Base-by-base conservation (phyloP, 2,113 vertebrate genomes). In the Siphamia tubifer region DNA sequence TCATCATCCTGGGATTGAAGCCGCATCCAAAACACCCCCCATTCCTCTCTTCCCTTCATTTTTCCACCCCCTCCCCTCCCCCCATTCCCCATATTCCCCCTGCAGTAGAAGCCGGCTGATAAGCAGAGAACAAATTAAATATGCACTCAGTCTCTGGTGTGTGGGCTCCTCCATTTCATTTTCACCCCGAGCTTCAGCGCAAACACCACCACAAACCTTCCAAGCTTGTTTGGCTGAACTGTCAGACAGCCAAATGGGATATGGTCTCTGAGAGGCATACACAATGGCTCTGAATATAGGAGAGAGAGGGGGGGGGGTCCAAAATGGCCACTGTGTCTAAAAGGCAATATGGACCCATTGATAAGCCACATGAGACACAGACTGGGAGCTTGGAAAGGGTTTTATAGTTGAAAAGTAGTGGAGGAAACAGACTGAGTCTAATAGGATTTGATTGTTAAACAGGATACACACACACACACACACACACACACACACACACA, bases 51-150 rank as follows among this genome's bases (percentile, higher is more conserved):
- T 35, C 35, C 5, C 25, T 52, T 53, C 23, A 15, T 42, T 38
- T 31, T 3, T 7, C n/a, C n/a, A n/a, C n/a, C n/a, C 24, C 34
- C 15, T 32, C 47, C 47, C 21, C 13, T 2, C 20, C 27, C 19
- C 53, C 32, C 28, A 30, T 11, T 23, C 31, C 24, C 51, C 67
- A 17, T 47, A 17, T 47, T n/a, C n/a, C 76, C 68, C 60, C 72
- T 54, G 55, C 72, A 74, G 80, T 81, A 74, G 55, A 28, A 69
- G 79, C 71, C 75, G 43, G 55, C 80, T 71, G 76, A 83, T 86
- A 85, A 89, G 81, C 82, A 64, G 62, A 55, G 53, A 82, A 61
- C 67, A 83, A 77, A 88, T 87, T 77, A 82, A 89, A 87, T 84
- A 89, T 85, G 81, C 74, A 67, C 68, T 81, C 42, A 24, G 68